These are phyloP conservation scores for Sinocyclocheilus anophthalmus DNA, from an alignment of 2,113 vertebrate species.

Conservation along the genomic window DNA sequence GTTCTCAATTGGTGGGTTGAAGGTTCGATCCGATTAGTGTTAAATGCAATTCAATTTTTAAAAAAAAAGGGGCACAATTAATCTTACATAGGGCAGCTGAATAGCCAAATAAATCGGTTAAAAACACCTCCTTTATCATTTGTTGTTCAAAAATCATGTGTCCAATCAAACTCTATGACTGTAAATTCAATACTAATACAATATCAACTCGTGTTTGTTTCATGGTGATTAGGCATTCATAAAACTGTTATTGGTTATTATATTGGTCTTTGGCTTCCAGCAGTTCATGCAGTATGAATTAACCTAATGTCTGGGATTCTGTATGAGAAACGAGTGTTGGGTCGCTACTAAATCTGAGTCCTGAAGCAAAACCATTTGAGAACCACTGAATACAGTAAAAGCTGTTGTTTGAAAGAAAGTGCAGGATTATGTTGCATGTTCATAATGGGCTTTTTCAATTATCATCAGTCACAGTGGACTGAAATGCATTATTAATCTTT, in stretches of 20 bases:
- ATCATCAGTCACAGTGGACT: neutral
- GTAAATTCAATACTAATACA: neutral
- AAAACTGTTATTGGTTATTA: neutral
- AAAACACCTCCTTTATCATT: too few relatives aligned
- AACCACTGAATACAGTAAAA: neutral
- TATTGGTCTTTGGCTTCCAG: neutral
- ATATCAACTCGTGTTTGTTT: neutral
- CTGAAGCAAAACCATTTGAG: neutral
- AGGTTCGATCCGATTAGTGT: neutral
- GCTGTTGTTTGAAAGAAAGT: neutral
- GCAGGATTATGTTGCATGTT: neutral
- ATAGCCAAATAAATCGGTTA: neutral
- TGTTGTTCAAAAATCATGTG: too few relatives aligned
- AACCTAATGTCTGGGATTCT: neutral
- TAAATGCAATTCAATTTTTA: neutral
- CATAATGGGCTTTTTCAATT: neutral
- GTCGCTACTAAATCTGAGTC: neutral
- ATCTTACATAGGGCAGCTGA: neutral
- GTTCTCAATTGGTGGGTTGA: neutral
- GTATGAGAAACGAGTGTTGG: neutral
- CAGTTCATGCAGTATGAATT: neutral
- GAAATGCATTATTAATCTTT: slow-evolving; percentile 23
- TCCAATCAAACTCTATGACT: neutral
- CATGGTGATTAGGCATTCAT: neutral
- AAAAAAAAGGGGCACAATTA: too few relatives aligned